Percentiles rank a stretch among this genome's conserved stretches.
Evolutionary conservation across 2,113 vertebrate species (phyloP).

Genomic region (Corythornis vintsioides): DNA sequence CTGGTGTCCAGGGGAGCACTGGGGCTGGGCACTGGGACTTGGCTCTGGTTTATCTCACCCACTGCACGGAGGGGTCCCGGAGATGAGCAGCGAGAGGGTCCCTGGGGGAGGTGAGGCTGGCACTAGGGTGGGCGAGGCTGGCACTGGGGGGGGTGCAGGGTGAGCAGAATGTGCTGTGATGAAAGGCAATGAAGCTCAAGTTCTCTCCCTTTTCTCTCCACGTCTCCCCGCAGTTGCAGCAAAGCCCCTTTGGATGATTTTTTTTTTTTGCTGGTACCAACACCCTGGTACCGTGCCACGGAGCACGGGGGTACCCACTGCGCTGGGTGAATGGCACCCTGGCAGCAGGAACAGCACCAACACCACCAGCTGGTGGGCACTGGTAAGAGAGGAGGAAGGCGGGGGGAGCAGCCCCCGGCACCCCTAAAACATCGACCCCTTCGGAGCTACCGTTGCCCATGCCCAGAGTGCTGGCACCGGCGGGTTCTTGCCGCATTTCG

Average conservation of each 20-base stretch:
- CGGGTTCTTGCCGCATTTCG: background rate
- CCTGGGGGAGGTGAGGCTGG: background rate
- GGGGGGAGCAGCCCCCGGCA: background rate
- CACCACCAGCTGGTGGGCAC: background rate
- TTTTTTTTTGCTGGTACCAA: background rate
- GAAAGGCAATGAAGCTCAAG: background rate
- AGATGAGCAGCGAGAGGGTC: background rate
- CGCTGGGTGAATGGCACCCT: background rate
- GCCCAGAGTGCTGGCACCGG: background rate
- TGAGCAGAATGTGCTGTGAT: background rate
- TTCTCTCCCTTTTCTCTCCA: background rate
- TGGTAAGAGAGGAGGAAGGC: background rate
- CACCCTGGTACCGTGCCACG: too few relatives aligned
- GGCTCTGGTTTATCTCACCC: background rate
- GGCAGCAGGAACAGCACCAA: background rate
- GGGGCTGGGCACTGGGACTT: background rate
- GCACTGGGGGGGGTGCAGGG: background rate
- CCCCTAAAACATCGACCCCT: background rate
- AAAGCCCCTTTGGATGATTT: background rate
- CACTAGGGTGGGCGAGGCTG: background rate
- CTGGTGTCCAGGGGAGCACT: background rate
- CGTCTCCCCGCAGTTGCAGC: background rate
- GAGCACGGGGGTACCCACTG: fast-evolving
- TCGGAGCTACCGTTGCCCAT: background rate
- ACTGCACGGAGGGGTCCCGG: background rate